Evolutionary conservation across 1,140 invertebrate species (phyloP), one percentile per base, ranked within the genome.

Genomic region (Dendrolimus kikuchii): DNA sequence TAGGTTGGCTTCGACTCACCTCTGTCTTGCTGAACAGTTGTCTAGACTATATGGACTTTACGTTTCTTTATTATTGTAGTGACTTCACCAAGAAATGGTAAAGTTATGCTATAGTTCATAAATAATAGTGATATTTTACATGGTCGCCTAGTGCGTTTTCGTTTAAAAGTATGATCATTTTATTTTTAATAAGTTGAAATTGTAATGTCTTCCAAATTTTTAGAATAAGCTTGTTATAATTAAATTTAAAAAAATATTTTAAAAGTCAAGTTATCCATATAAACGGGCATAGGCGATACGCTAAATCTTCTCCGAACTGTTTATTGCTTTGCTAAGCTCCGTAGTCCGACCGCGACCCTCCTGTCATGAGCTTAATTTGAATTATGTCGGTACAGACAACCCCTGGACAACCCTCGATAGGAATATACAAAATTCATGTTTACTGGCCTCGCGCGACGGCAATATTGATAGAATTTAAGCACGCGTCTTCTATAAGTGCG

Each of bases 321-420:
- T 4, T n/a, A 36, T 46, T 23, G 23, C 50, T 44, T 45, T 38
- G 36, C 36, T 23, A 38, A 51, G 48, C 6, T 7, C 39, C 40
- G 48, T 42, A 5, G 47, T 44, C 47, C 57, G 64, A 60, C 61
- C 57, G 45, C 52, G 64, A 66, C 73, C 72, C 68, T 65, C 59
- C 68, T 65, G 71, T 73, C 72, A 73, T 70, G 68, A 63, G 73
- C 72, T 74, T 82, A 82, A 80, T 82, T 82, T 80, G 79, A 82
- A 77, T 82, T 74, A 82, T 78, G 75, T 58, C 60, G 58, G 68
- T 65, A 62, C 72, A 68, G 68, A 70, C 74, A 62, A 64, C 60
- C 54, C 49, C 53, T 55, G 57, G 46, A 59, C 61, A 50, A 49
- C 48, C 53, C 46, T 62, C 64, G 46, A 68, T 69, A 53, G 52